phyloP scores from a whole-genome alignment of 2,888 invertebrate genomes.

The Yponomeuta cagnagella region DNA sequence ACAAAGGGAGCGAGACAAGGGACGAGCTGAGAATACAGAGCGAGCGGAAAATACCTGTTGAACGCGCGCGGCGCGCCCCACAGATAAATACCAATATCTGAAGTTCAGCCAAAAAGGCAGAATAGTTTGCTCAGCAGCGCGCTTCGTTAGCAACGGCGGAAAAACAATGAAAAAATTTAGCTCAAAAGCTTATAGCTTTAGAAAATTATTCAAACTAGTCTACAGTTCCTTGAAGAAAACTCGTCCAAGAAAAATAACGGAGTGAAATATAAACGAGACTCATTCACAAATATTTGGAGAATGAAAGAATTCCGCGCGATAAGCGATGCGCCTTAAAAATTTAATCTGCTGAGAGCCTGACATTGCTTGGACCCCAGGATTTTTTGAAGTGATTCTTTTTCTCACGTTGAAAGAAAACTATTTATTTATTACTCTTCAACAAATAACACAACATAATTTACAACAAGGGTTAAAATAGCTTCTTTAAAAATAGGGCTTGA shows the following conservation, averaged over 20 bases:
- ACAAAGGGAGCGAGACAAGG: constrained; percentile 7
- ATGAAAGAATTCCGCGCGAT: constrained; percentile 23
- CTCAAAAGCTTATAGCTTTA: not conserved
- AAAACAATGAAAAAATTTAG: not conserved
- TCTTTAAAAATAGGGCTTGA: not conserved
- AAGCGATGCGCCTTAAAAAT: not conserved
- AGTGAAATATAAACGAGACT: constrained; percentile 14
- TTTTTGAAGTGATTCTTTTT: too few relatives aligned
- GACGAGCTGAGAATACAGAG: constrained; percentile 32
- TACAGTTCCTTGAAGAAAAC: not conserved
- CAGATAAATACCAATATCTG: not conserved
- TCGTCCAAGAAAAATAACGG: not conserved
- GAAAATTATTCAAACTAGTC: not conserved
- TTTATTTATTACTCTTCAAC: too few relatives aligned
- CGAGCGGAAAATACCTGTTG: constrained; percentile 29
- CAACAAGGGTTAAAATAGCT: too few relatives aligned
- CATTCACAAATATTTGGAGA: constrained; percentile 38
- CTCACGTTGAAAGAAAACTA: too few relatives aligned
- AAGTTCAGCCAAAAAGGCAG: not conserved
- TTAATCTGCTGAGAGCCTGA: not conserved
- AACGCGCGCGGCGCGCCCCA: constrained; percentile 3
- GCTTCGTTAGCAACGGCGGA: not conserved
- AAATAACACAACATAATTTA: too few relatives aligned
- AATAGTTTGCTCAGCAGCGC: not conserved
- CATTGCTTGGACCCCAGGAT: not conserved